Conservation (phyloP, 2,797 vertebrate species). For the Crocodylus rhombifer region DNA sequence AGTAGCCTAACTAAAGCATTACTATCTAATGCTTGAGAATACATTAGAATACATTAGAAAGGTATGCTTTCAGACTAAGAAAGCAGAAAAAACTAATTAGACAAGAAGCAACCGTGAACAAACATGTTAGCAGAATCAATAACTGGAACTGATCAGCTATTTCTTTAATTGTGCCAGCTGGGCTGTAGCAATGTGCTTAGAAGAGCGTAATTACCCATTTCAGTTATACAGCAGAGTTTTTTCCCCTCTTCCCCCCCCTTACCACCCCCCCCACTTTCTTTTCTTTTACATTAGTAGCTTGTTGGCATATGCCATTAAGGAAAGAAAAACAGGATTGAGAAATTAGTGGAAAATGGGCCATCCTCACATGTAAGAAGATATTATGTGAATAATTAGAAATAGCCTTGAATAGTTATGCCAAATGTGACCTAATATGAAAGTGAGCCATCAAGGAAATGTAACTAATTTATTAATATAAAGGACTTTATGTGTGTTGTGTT, state of each 20-base stretch:
- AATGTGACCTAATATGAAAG: slow-evolving; percentile 76
- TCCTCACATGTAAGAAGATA: slow-evolving; percentile 64
- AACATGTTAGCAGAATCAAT: slow-evolving; percentile 88
- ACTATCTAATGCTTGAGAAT: slow-evolving; percentile 78
- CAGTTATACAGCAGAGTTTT: slow-evolving; percentile 67
- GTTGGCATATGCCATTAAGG: slow-evolving; percentile 74
- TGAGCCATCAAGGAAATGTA: slow-evolving; percentile 74
- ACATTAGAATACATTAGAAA: slow-evolving; percentile 75
- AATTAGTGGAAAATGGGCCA: slow-evolving; percentile 65
- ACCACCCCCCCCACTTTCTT: slow-evolving; percentile 35
- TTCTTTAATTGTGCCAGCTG: slow-evolving; percentile 87
- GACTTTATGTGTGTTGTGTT: slow-evolving; percentile 52
- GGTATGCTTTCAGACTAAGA: slow-evolving; percentile 83
- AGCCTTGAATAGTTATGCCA: slow-evolving; percentile 56
- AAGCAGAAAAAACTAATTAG: slow-evolving; percentile 86
- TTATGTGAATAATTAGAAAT: slow-evolving; percentile 74
- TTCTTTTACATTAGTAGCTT: slow-evolving; percentile 66
- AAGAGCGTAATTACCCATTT: slow-evolving; percentile 81
- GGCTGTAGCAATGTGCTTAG: slow-evolving; percentile 77
- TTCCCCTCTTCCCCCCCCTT: slow-evolving; percentile 65
- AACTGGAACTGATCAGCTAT: slow-evolving; percentile 88
- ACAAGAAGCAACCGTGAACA: slow-evolving; percentile 86
- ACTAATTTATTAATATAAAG: slow-evolving; percentile 78
- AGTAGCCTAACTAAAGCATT: slow-evolving; percentile 67
- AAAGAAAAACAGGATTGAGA: slow-evolving; percentile 73